Percentiles rank a stretch among this genome's conserved stretches.
Evolutionary conservation across 2,113 vertebrate genomes (phyloP).

Genomic region (Lepus timidus): DNA sequence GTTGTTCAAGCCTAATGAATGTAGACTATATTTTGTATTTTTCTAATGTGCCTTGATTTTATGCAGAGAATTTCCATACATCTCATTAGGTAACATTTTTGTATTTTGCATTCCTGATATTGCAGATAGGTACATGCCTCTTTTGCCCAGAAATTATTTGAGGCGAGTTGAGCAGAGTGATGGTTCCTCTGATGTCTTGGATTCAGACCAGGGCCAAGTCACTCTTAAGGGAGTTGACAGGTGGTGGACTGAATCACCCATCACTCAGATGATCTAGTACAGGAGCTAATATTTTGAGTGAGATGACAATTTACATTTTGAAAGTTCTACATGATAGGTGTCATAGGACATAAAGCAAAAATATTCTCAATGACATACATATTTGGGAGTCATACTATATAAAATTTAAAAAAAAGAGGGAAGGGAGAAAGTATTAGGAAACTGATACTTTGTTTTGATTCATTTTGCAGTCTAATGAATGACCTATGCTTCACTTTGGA

Average conservation of each 20-base stretch:
- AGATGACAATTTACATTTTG: constrained; percentile 37
- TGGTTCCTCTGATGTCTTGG: not conserved
- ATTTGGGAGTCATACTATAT: not conserved
- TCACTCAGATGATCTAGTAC: not conserved
- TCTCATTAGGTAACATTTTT: constrained; percentile 61
- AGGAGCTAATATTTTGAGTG: not conserved
- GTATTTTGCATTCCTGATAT: constrained; percentile 67
- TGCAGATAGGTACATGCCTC: not conserved
- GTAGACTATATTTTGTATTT: constrained; percentile 73
- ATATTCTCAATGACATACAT: not conserved
- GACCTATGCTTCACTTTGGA: not conserved
- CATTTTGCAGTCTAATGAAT: not conserved
- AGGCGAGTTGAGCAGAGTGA: not conserved
- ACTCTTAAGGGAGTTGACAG: not conserved
- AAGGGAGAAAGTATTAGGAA: not conserved
- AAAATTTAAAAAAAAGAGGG: not conserved
- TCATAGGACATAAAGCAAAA: not conserved
- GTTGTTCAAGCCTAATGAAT: constrained; percentile 72
- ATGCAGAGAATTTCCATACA: constrained; percentile 24
- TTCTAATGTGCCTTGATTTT: constrained; percentile 56
- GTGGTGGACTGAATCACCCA: not conserved
- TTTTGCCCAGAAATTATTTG: not conserved
- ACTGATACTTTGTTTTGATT: not conserved
- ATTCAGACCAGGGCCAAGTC: not conserved
- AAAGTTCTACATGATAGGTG: not conserved